Base-by-base conservation (phyloP, 1,140 invertebrate genomes). In the Thalassaphorura encarpata region DNA sequence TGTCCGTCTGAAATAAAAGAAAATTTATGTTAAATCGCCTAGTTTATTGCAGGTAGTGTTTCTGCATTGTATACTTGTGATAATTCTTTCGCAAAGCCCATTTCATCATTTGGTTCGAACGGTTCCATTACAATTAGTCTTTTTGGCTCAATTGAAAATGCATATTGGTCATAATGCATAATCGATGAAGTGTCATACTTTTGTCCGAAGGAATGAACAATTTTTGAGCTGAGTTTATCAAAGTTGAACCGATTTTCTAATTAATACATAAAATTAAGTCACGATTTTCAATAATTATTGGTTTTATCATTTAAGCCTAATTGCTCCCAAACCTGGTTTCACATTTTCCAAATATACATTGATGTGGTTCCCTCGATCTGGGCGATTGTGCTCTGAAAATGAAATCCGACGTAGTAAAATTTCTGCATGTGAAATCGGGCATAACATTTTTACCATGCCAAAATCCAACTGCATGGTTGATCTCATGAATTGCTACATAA, bases 391-490 rank as follows among this genome's bases (percentile, higher is more conserved):
- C 55, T 74, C n/a, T n/a, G n/a, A n/a, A n/a, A n/a, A n/a, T n/a
- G n/a, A n/a, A n/a, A n/a, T n/a, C n/a, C n/a, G n/a, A n/a, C n/a
- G n/a, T n/a, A n/a, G n/a, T n/a, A n/a, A n/a, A n/a, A n/a, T n/a
- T n/a, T n/a, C n/a, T n/a, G n/a, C n/a, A n/a, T n/a, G n/a, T n/a
- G n/a, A n/a, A n/a, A n/a, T n/a, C n/a, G n/a, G n/a, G n/a, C n/a
- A n/a, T n/a, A n/a, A n/a, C n/a, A n/a, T n/a, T n/a, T n/a, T n/a
- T n/a, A n/a, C n/a, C 71, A 60, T 74, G 73, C 63, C 66, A 71
- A 56, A 74, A 71, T 0, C 72, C 72, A 28, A 80, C 50, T 5
- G 74, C 68, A 50, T 74, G 72, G 1, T 67, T 68, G 39, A 73
- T 60, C 54, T 72, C 71, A 58, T 73, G 71, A 3, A 72, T 63